Evolutionary conservation across 1,140 invertebrate species (phyloP), one percentile per base, ranked within the genome.

Genomic region (Zaprionus vittiger): DNA sequence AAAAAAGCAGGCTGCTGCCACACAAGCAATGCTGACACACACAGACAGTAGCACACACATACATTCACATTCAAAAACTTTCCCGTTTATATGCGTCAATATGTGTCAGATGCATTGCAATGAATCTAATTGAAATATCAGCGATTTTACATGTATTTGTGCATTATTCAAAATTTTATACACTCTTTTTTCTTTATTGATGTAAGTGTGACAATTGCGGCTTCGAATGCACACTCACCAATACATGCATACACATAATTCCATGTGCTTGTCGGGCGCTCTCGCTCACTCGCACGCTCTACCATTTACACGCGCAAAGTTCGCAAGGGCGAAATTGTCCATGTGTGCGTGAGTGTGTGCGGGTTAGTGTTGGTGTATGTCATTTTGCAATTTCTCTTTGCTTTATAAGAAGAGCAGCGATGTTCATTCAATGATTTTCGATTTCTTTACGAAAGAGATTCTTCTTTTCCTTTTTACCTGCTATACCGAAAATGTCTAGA

Each of bases 201-300:
- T 24, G 55, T 66, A 78, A 81, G 65, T 81, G 77, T 80, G 73
- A 56, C 65, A 83, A 83, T 80, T 72, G 60, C 68, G 55, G 64
- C 71, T 66, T 71, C 20, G 54, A 66, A 72, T 66, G 62, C 9
- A 34, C 31, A 71, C 78, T 60, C 34, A 52, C 61, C 52, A 24
- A 47, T 47, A 71, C 59, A 52, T 52, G 66, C 24, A 61, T 47
- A 61, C 17, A 28, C 17, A 41, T 65, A 85, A 74, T 85, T 79
- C 82, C 83, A 85, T 85, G 83, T 85, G 83, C 72, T 75, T 47
- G 20, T 79, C 73, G 72, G 52, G 38, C 83, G 59, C 54, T 86
- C 83, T 76, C 82, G 14, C 68, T 86, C 76, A 56, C 72, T 65
- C 82, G 11, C 38, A 55, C 49, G 34, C 15, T 26, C 11, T 20